Base-by-base conservation (phyloP, 2,797 vertebrate genomes). In the Rhadinocentrus ornatus region DNA sequence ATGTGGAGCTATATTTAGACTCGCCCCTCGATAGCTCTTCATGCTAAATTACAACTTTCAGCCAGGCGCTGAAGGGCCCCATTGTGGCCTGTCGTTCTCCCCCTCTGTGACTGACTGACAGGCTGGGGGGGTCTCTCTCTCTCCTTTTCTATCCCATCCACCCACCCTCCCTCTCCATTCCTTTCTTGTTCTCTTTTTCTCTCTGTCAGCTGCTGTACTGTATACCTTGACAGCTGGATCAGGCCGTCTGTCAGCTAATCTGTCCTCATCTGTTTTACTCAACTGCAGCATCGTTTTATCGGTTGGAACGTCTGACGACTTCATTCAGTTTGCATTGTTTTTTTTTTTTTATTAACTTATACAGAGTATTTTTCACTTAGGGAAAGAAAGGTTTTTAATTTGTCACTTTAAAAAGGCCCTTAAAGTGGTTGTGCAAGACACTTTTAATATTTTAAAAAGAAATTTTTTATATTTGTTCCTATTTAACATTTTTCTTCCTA, bases 21-120 rank as follows among this genome's bases (percentile, higher is more conserved):
- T 85, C 83, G 67, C 82, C 91, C 87, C 90, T 92, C 87, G 88
- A 92, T 92, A 88, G 91, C 89, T 89, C 90, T 92, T 93, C 91
- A 89, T 89, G 90, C 91, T 88, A 94, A 93, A 94, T 93, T 93
- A 92, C 91, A 93, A 93, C 93, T 93, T 94, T 94, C 92, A 92
- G 85, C 87, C 78, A 71, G 81, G 71, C 85, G 56, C 83, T 94
- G 93, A 94, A 93, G 92, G 92, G 92, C 92, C 89, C 93, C 89
- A 93, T 93, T 91, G 92, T 92, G 90, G 92, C 91, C 90, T 92
- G 93, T 94, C 91, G 88, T 91, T 92, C 89, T 92, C 81, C 85
- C 91, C 87, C 90, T 90, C 87, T 90, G 92, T 90, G 91, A 88
- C 86, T 93, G 94, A 95, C 93, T 94, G 93, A 91, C 90, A 91